Evolutionary conservation across 2,797 vertebrate species (phyloP).

Genomic region (Tadarida brasiliensis): DNA sequence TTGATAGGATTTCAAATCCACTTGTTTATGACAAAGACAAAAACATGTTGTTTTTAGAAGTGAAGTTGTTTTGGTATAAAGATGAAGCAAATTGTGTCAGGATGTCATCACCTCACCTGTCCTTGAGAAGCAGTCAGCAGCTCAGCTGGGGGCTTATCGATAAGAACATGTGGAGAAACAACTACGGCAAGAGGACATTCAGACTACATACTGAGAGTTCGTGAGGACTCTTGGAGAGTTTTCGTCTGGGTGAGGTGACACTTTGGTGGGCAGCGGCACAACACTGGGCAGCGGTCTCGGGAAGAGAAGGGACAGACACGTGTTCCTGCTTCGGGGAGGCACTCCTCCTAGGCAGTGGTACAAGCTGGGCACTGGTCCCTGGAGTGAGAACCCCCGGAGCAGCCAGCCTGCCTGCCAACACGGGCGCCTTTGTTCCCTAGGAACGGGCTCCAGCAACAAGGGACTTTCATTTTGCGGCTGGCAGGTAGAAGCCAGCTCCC

Average conservation of each 20-base stretch:
- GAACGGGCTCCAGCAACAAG: not conserved
- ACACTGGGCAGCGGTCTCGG: not conserved
- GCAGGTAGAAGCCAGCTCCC: not conserved
- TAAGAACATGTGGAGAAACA: not conserved
- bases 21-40: not conserved
- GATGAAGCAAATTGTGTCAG: not conserved
- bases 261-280: not conserved
- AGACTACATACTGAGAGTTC: not conserved
- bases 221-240: not conserved
- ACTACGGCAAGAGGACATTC: not conserved
- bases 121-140: not conserved
- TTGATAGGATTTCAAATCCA: not conserved
- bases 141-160: not conserved
- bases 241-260: not conserved
- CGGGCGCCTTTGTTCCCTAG: not conserved
- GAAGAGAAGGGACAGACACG: not conserved
- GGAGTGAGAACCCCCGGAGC: not conserved
- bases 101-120: not conserved
- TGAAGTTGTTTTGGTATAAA: not conserved
- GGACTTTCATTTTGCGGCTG: not conserved
- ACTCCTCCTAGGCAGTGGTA: not conserved
- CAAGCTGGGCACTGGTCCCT: not conserved
- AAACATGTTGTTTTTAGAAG: not conserved
- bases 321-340: not conserved
- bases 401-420: not conserved